Conservation (phyloP, 2,113 vertebrate genomes). For the Pachypanchax playfairii region DNA sequence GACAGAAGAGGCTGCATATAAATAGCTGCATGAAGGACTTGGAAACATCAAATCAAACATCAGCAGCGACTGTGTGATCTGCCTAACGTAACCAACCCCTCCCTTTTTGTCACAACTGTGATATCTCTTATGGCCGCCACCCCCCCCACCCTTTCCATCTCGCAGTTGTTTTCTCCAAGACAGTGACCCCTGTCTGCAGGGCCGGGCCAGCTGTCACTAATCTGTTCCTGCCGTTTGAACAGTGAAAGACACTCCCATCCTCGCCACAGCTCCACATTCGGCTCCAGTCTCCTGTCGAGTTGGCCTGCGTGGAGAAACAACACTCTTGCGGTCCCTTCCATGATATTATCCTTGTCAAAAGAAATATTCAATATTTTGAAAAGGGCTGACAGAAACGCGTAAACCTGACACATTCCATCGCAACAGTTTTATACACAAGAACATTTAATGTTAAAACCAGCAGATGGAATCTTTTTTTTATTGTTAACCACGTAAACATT, state of each 20-base stretch:
- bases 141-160: slow-evolving; percentile 14
- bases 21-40: slow-evolving; percentile 18
- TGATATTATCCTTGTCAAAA: slow-evolving; percentile 40
- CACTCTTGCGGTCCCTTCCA: slow-evolving; percentile 37
- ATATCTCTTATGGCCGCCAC: slow-evolving; percentile 27
- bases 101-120: slow-evolving; percentile 33
- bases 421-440: slow-evolving; percentile 34
- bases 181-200: slow-evolving; percentile 72
- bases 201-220: slow-evolving; percentile 72
- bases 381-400: slow-evolving; percentile 23
- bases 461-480: slow-evolving; percentile 35
- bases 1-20: slow-evolving; percentile 14
- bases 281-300: slow-evolving; percentile 52
- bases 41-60: slow-evolving; percentile 40
- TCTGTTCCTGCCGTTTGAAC: slow-evolving; percentile 68
- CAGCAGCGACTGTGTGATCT: slow-evolving; percentile 54
- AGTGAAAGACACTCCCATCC: slow-evolving; percentile 67
- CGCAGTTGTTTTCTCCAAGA: slow-evolving; percentile 58
- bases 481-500: slow-evolving; percentile 46
- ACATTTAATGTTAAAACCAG: slow-evolving; percentile 36
- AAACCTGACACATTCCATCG: slow-evolving; percentile 33
- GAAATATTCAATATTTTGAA: slow-evolving; percentile 40
- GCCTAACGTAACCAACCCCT: slow-evolving; percentile 33
- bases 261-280: slow-evolving; percentile 42
- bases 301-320: slow-evolving; percentile 47